Evolutionary conservation across 1,140 invertebrate species (phyloP).

Genomic region (Aphelinus atriplicis): DNA sequence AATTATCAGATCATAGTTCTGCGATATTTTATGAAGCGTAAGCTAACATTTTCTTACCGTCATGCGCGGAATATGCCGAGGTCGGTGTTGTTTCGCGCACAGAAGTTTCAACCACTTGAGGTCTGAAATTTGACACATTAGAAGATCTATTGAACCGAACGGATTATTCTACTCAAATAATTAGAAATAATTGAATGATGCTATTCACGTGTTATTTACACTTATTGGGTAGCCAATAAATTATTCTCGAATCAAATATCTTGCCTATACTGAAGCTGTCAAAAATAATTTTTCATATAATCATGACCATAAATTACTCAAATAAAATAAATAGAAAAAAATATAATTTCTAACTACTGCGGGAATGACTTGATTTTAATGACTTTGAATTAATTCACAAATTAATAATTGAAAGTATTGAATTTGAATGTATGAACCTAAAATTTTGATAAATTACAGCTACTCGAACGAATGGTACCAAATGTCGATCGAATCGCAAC

Average conservation of each 20-base stretch:
- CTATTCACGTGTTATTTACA: background rate
- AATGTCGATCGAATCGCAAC: background rate
- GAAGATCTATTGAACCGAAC: no score
- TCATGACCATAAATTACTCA: no score
- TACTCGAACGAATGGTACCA: conserved; percentile 13
- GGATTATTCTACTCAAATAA: no score
- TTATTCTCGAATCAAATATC: background rate
- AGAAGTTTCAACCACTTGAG: no score
- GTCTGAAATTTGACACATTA: no score
- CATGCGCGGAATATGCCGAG: background rate
- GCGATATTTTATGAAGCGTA: conserved; percentile 37
- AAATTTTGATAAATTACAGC: background rate
- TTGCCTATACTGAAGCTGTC: background rate
- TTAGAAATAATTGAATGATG: no score
- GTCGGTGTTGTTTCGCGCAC: background rate
- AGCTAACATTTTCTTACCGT: background rate
- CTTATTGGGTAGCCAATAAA: background rate
- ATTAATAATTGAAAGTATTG: no score
- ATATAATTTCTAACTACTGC: no score
- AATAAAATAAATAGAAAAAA: no score
- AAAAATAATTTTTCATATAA: background rate
- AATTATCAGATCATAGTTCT: conserved; percentile 41
- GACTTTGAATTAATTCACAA: no score
- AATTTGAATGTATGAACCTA: no score
- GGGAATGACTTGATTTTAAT: no score